phyloP scores from a whole-genome alignment of 2,113 vertebrate species.

The Delphinus delphis region DNA sequence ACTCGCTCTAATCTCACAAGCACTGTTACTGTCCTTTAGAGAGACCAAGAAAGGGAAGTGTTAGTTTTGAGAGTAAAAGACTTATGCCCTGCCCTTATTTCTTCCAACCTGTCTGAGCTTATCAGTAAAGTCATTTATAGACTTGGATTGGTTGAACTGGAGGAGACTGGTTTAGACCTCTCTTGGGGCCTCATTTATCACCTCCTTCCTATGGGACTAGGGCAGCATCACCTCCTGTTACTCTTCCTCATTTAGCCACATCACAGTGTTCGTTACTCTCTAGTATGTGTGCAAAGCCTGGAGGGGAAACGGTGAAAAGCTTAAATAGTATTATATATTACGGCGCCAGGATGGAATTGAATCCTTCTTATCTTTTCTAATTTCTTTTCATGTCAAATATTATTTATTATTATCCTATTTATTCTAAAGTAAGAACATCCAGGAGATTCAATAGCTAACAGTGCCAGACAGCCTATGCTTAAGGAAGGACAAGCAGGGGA shows the following conservation, averaged over 20 bases:
- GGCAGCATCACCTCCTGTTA: not conserved
- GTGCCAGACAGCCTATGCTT: not conserved
- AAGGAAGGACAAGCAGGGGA: not conserved
- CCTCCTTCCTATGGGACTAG: not conserved
- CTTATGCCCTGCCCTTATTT: not conserved
- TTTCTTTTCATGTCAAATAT: not conserved
- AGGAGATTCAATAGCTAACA: not conserved
- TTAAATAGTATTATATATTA: not conserved
- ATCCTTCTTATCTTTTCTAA: not conserved
- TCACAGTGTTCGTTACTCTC: accelerated
- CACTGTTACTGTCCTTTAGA: not conserved
- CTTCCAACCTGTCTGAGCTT: not conserved
- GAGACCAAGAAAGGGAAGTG: not conserved
- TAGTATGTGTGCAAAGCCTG: not conserved
- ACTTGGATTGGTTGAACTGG: not conserved
- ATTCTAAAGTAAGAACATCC: not conserved
- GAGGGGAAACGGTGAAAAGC: not conserved
- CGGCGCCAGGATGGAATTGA: not conserved
- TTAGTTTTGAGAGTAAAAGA: not conserved
- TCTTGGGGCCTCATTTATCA: not conserved
- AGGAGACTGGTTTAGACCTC: not conserved
- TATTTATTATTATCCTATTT: not conserved
- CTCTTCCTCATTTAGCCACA: not conserved
- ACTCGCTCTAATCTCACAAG: not conserved
- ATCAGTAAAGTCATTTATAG: not conserved